Evolutionary conservation across 2,113 vertebrate species (phyloP).

Genomic region (Nothocercus nigrocapillus): DNA sequence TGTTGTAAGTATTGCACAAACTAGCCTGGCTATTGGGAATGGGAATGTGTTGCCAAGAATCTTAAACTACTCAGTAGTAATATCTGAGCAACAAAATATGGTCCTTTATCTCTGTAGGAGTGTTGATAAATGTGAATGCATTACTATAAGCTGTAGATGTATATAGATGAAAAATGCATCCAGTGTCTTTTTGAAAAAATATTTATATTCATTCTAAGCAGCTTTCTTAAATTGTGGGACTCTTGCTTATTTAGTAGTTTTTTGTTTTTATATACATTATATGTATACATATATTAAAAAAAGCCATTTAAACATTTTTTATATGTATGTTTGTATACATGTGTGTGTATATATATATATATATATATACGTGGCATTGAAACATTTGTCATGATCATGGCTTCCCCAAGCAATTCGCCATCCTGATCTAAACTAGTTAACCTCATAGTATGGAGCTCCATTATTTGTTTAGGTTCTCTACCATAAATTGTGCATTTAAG

Average conservation of each 20-base stretch:
- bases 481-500: neutral
- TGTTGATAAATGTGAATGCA: neutral
- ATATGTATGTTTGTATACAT: too few species aligned
- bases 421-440: neutral
- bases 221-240: neutral
- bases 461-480: neutral
- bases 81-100: neutral
- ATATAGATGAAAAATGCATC: neutral
- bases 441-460: neutral
- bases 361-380: neutral
- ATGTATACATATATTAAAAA: too few species aligned
- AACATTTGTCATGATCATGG: neutral
- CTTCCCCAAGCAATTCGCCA: neutral
- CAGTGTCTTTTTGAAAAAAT: neutral
- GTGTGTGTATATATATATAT: too few species aligned
- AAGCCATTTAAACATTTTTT: too few species aligned
- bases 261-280: neutral
- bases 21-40: neutral
- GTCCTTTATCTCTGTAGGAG: neutral
- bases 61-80: neutral
- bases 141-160: neutral
- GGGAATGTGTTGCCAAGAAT: neutral
- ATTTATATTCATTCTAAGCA: neutral
- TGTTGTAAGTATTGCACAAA: conserved; percentile 82
- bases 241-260: neutral